A percentile compares a stretch with the other conserved stretches of the same genome.
These are phyloP conservation scores for Axinella damicornis DNA, from an alignment of 37 sponge, comb jelly and placozoan species.

Conservation along the genomic window DNA sequence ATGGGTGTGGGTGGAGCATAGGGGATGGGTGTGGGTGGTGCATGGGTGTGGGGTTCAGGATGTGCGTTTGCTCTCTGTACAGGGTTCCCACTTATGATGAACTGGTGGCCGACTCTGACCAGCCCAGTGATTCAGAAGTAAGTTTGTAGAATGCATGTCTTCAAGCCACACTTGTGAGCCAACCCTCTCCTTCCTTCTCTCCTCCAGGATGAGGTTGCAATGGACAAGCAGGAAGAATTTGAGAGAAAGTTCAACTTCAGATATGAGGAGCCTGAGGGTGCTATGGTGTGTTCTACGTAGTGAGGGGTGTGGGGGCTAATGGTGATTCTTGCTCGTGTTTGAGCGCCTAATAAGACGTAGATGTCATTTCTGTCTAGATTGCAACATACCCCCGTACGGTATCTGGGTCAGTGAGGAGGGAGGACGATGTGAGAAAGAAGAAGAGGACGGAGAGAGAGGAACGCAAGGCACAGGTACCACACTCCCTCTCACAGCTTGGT, in stretches of 20 bases:
- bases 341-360: too few species aligned
- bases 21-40: background rate
- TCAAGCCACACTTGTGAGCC: background rate
- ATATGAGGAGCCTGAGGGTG: conserved; percentile 83
- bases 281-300: conserved; percentile 58
- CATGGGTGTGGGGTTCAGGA: background rate
- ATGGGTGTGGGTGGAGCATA: background rate
- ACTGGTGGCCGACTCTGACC: conserved; percentile 34
- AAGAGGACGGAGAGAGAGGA: conserved; percentile 81
- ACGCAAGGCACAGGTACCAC: conserved; percentile 61
- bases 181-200: too few species aligned
- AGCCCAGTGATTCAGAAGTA: conserved; percentile 20
- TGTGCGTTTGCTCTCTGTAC: background rate
- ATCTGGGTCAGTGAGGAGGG: conserved; percentile 78
- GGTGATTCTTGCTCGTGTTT: background rate
- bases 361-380: conserved; percentile 56
- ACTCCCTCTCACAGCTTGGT: too few species aligned
- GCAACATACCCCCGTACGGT: conserved; percentile 79
- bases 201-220: conserved; percentile 74
- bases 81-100: conserved; percentile 78
- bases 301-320: too few species aligned
- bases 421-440: conserved; percentile 71
- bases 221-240: conserved; percentile 91
- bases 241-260: conserved; percentile 94
- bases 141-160: background rate